Evolutionary conservation across 2,797 vertebrate species (phyloP).

Genomic region (Anniella stebbinsi): DNA sequence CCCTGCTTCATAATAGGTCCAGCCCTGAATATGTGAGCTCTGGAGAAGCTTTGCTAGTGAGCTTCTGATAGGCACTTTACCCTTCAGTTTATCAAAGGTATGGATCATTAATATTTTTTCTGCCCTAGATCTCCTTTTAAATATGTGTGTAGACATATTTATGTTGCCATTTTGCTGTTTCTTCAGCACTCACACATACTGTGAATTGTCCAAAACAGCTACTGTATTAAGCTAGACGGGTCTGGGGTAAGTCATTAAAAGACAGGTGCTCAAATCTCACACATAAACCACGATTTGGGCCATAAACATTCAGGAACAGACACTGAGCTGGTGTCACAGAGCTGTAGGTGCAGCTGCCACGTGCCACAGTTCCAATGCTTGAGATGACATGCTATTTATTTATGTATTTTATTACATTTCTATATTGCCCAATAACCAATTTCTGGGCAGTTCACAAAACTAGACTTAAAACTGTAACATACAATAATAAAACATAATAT

Average conservation of each 20-base stretch:
- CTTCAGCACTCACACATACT: not conserved
- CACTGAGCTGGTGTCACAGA: not conserved
- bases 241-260: not conserved
- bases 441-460: too few relatives aligned
- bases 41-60: not conserved
- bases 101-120: not conserved
- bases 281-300: not conserved
- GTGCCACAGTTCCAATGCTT: not conserved
- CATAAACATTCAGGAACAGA: not conserved
- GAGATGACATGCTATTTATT: not conserved
- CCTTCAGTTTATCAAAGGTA: not conserved
- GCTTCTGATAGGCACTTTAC: not conserved
- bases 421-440: too few relatives aligned
- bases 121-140: not conserved
- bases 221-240: not conserved
- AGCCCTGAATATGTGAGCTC: not conserved
- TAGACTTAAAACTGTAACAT: too few relatives aligned
- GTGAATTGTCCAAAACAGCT: not conserved
- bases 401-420: too few relatives aligned
- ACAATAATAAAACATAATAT: too few relatives aligned
- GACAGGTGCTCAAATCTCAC: not conserved
- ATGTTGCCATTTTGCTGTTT: not conserved
- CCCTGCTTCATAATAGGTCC: too few relatives aligned
- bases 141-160: not conserved
- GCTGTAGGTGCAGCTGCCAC: not conserved